phyloP scores from a whole-genome alignment of 2,113 vertebrate species.

The Vombatus ursinus region DNA sequence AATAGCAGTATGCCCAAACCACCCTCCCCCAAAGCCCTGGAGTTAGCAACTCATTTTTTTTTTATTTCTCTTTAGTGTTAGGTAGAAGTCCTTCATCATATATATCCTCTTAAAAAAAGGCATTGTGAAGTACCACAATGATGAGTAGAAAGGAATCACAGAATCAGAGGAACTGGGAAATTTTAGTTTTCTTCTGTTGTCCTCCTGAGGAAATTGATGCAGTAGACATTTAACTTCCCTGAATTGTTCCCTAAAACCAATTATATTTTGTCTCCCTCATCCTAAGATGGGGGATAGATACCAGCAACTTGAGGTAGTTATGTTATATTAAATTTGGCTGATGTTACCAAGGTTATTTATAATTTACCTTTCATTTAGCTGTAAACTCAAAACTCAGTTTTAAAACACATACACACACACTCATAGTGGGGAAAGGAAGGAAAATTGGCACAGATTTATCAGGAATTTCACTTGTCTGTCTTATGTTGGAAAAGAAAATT shows the following conservation, averaged over 20 bases:
- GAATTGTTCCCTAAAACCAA: background rate
- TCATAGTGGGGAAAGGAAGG: background rate
- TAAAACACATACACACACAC: background rate
- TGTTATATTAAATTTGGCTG: background rate
- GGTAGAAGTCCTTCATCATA: background rate
- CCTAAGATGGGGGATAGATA: background rate
- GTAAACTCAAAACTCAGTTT: background rate
- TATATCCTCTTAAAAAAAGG: background rate
- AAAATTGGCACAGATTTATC: background rate
- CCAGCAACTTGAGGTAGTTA: background rate
- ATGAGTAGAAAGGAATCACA: background rate
- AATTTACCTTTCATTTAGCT: background rate
- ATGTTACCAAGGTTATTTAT: background rate
- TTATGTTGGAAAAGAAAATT: background rate
- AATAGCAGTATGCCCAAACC: background rate
- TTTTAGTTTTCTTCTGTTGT: background rate
- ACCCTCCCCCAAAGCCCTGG: background rate
- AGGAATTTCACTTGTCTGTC: background rate
- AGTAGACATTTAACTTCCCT: background rate
- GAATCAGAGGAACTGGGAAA: background rate
- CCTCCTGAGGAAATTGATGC: background rate
- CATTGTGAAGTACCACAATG: background rate
- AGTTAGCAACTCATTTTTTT: background rate
- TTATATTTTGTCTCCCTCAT: background rate
- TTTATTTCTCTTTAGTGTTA: background rate